Base-by-base conservation (phyloP, 2,113 vertebrate species). In the Canis aureus region DNA sequence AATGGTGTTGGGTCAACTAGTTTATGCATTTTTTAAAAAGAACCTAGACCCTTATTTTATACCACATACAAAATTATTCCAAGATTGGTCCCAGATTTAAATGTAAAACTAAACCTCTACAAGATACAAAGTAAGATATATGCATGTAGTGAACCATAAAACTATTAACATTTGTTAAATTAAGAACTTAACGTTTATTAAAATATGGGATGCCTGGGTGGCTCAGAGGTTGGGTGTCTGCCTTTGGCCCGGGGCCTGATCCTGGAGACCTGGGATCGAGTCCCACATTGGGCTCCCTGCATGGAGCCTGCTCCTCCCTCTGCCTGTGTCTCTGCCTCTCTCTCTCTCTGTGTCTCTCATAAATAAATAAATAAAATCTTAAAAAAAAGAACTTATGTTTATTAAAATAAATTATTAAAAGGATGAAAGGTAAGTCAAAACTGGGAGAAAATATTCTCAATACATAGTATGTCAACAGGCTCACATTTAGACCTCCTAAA, bases 321-420 rank as follows among this genome's bases (percentile, higher is more conserved):
- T 43, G 43, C 43, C 43, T 43, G 7, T 43, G 43, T 43, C 43
- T 43, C 7, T 43, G 43, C 43, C 43, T 43, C 43, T 43, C 43
- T 43, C 43, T 43, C 43, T 43, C 6, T 43, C 4, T 6, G 43
- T 43, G 43, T 43, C 43, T 43, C 43, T 43, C 43, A 43, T 43
- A 43, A 43, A 43, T 43, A 43, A 43, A 43, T 43, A 43, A 43
- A 43, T 43, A 43, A 43, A 43, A 43, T 43, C 43, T 43, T 43
- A 7, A 43, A 43, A 43, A 43, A 43, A 64, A 89, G 13, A 89
- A 67, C 29, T 32, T 81, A 0, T 1, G 5, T 43, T 83, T n/a
- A 64, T 73, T 74, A 89, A 89, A 89, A 80, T 51, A 80, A 94
- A 87, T 51, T 84, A 84, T 49, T 55, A 43, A 67, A 49, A 43